These are phyloP conservation scores for Temnothorax rugatulus DNA, from an alignment of 2,888 invertebrate genomes.

Conservation along the genomic window DNA sequence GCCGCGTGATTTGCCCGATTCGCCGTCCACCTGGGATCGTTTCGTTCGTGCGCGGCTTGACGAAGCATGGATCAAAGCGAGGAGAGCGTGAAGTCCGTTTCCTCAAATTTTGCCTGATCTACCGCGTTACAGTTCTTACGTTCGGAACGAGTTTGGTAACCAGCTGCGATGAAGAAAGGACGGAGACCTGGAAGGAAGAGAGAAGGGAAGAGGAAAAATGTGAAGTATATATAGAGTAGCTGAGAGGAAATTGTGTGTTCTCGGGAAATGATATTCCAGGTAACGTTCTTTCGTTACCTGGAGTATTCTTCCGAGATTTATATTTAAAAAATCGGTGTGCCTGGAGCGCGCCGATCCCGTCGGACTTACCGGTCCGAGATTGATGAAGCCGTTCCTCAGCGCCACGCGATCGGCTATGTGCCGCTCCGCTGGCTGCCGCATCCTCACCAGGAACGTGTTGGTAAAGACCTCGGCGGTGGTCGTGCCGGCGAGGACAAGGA, in stretches of 20 bases:
- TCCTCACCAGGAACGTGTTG: slow-evolving; percentile 97
- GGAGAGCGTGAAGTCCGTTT: background rate
- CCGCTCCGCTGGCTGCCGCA: slow-evolving; percentile 92
- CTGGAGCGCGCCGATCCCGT: too few relatives aligned
- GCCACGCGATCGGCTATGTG: slow-evolving; percentile 94
- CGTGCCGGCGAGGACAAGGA: slow-evolving; percentile 65
- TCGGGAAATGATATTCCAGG: background rate
- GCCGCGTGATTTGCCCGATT: background rate
- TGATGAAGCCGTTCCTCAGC: slow-evolving; percentile 96
- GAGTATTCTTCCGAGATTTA: background rate
- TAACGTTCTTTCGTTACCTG: background rate
- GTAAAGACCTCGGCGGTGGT: slow-evolving; percentile 93
- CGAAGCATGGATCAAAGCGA: too few relatives aligned
- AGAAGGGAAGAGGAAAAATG: background rate
- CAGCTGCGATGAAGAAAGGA: background rate
- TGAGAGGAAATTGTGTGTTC: background rate
- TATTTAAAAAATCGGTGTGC: too few relatives aligned
- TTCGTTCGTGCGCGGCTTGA: background rate
- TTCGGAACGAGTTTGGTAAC: background rate
- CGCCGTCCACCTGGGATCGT: background rate
- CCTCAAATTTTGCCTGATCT: background rate
- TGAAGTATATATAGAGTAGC: background rate
- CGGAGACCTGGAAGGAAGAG: background rate
- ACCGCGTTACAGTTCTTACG: background rate
- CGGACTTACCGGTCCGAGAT: slow-evolving; percentile 95